A percentile compares a stretch with the other conserved stretches of the same genome.
Evolutionary conservation across 2,888 invertebrate species (phyloP).

Genomic region (Rhingia campestris): DNA sequence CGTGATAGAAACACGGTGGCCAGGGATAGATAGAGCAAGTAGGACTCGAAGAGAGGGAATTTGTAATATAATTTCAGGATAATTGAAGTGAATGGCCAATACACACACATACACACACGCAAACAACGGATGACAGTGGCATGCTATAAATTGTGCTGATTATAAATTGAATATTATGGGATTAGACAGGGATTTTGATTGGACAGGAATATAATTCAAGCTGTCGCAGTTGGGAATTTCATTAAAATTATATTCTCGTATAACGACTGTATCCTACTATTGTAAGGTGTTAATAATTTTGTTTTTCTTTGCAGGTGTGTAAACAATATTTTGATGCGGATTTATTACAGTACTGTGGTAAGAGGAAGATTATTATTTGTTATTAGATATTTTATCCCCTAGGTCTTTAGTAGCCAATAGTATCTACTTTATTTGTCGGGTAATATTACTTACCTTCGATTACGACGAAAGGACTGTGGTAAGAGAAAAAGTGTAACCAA

Average conservation of each 20-base stretch:
- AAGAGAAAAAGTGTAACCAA: too few species aligned
- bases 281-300: not conserved
- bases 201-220: conserved; percentile 28
- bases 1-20: not conserved
- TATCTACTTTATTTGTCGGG: too few species aligned
- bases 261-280: not conserved
- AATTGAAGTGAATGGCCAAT: conserved; percentile 69
- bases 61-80: conserved; percentile 67
- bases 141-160: conserved; percentile 61
- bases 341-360: not conserved
- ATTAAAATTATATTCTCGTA: conserved; percentile 9
- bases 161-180: conserved; percentile 70
- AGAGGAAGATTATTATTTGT: not conserved
- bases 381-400: too few species aligned
- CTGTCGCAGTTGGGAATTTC: conserved; percentile 28
- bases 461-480: too few species aligned
- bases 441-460: too few species aligned
- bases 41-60: conserved; percentile 7
- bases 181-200: conserved; percentile 51
- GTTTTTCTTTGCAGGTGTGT: conserved; percentile 54
- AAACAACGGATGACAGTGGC: conserved; percentile 29
- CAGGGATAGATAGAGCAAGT: not conserved
- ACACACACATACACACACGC: not conserved
- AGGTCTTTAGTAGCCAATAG: too few species aligned
- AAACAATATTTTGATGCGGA: not conserved